Evolutionary conservation across 2,888 invertebrate species (phyloP).

Genomic region (Caenorhabditis afra): DNA sequence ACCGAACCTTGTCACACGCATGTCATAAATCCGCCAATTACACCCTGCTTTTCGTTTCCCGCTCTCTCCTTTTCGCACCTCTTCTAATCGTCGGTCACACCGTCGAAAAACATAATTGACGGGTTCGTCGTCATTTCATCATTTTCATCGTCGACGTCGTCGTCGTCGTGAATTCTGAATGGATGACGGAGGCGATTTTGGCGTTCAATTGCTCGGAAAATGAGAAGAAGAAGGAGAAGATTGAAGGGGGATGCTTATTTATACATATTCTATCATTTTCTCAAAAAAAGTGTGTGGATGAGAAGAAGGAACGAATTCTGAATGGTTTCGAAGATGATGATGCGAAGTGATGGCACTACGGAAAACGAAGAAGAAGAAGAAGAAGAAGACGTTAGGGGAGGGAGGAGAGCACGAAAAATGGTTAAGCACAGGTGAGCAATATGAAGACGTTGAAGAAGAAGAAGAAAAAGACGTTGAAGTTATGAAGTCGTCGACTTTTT

Average conservation of each 20-base stretch:
- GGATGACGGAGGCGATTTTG: too few species aligned
- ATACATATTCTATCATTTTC: constrained; percentile 13
- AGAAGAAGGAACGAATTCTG: neutral
- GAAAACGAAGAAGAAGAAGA: neutral
- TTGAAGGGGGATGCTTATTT: neutral
- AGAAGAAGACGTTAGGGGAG: neutral
- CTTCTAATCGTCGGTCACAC: constrained; percentile 23
- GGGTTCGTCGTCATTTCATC: neutral
- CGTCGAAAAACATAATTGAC: constrained; percentile 15
- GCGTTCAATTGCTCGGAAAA: constrained; percentile 29
- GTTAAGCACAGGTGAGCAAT: neutral
- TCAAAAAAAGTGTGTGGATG: too few species aligned
- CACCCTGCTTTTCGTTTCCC: neutral
- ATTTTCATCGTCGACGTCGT: neutral
- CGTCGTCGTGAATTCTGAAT: neutral
- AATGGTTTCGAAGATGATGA: constrained; percentile 10
- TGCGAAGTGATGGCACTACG: constrained; percentile 26
- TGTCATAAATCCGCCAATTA: constrained; percentile 54
- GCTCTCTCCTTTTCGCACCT: neutral
- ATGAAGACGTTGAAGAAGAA: neutral
- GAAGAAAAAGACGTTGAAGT: neutral
- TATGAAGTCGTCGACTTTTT: constrained; percentile 21
- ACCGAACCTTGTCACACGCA: constrained; percentile 1
- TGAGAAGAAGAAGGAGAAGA: neutral
- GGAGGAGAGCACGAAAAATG: neutral